These are phyloP conservation scores for Herpetotheres cachinnans DNA, from an alignment of 2,113 vertebrate species.

Conservation along the genomic window DNA sequence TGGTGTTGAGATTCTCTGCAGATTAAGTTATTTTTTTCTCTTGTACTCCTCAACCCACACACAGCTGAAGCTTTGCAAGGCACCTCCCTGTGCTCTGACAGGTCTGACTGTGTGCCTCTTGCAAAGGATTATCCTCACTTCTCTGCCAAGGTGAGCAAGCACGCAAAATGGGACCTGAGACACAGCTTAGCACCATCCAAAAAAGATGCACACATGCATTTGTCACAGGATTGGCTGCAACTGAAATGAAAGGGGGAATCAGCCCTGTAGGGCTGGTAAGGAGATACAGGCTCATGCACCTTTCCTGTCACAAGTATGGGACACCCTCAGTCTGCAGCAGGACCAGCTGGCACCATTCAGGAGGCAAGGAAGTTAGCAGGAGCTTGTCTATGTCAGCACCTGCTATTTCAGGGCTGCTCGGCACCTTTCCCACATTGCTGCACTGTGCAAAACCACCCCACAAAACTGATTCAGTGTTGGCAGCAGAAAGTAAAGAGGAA, in stretches of 20 bases:
- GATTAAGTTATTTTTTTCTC: not conserved
- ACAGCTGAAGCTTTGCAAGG: not conserved
- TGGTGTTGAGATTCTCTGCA: not conserved
- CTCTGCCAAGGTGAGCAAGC: not conserved
- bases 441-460: not conserved
- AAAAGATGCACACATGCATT: not conserved
- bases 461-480: not conserved
- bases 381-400: not conserved
- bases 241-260: not conserved
- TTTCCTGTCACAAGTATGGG: not conserved
- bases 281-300: not conserved
- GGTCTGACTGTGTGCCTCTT: not conserved
- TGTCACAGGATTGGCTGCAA: not conserved
- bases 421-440: not conserved
- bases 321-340: not conserved
- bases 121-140: not conserved
- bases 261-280: too few species aligned
- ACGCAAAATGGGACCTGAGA: not conserved
- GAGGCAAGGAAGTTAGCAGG: not conserved
- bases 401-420: not conserved
- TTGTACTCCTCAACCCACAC: not conserved
- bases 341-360: fast-evolving
- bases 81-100: not conserved
- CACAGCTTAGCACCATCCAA: not conserved
- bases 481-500: not conserved